These are phyloP conservation scores for Platypus cylindrus DNA, from an alignment of 2,888 invertebrate species.

Conservation along the genomic window DNA sequence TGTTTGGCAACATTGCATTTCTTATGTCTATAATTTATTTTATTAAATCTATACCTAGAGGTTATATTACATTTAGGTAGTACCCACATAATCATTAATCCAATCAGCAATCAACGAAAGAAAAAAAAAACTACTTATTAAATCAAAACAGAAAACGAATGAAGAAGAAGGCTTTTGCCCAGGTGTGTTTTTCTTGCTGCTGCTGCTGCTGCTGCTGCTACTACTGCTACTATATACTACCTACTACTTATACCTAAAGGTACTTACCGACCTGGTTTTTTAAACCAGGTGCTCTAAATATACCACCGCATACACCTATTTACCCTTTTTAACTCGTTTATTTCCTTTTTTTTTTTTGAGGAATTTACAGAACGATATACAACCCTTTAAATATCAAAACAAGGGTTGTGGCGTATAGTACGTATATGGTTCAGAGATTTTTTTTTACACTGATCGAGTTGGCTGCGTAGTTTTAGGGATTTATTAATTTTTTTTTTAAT, in stretches of 20 bases:
- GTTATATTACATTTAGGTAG: too few relatives aligned
- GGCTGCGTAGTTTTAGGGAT: neutral
- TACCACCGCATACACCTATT: constrained; percentile 24
- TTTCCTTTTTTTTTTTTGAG: constrained; percentile 19
- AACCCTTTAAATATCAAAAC: constrained; percentile 24
- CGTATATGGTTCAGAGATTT: constrained; percentile 17
- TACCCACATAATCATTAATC: too few relatives aligned
- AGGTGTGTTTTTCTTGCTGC: too few relatives aligned
- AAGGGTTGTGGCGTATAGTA: too few relatives aligned
- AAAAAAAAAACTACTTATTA: constrained; percentile 25
- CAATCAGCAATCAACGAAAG: constrained; percentile 6
- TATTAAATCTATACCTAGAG: too few relatives aligned
- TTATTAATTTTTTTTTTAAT: too few relatives aligned
- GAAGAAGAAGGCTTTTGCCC: constrained; percentile 23
- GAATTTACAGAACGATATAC: constrained; percentile 23
- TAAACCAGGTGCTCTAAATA: constrained; percentile 33
- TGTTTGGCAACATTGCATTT: too few relatives aligned
- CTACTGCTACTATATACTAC: too few relatives aligned
- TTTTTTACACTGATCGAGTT: constrained; percentile 10
- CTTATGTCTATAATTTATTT: too few relatives aligned
- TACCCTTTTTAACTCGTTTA: constrained; percentile 3
- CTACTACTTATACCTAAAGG: too few relatives aligned
- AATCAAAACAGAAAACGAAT: constrained; percentile 25
- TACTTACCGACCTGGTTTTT: constrained; percentile 33
- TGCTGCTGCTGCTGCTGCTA: too few relatives aligned